These are phyloP conservation scores for Macrophya alboannulata DNA, from an alignment of 2,888 invertebrate species.

Conservation along the genomic window DNA sequence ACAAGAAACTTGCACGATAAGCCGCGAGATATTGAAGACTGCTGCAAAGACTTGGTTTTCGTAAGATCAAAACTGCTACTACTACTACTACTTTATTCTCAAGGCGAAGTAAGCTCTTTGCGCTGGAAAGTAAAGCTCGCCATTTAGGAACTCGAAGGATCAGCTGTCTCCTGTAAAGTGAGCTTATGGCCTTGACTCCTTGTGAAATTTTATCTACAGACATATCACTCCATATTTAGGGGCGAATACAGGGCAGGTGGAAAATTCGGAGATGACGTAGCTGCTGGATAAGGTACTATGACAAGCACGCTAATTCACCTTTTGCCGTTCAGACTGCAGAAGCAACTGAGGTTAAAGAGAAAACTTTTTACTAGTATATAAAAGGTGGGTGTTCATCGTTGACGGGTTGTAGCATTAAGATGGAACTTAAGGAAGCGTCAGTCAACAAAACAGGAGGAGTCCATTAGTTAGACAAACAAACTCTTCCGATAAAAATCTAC, in stretches of 20 bases:
- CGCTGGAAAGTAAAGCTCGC: not conserved
- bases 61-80: not conserved
- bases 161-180: not conserved
- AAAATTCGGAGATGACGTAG: slow-evolving; percentile 9
- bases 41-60: not conserved
- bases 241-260: slow-evolving; percentile 2
- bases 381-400: slow-evolving; percentile 32
- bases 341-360: not conserved
- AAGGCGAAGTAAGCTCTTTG: not conserved
- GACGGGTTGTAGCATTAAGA: slow-evolving; percentile 43
- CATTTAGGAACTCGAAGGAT: not conserved
- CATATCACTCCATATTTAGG: not conserved
- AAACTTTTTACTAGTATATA: not conserved
- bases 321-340: not conserved
- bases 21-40: not conserved
- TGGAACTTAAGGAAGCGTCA: slow-evolving; percentile 61
- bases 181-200: not conserved
- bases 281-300: not conserved
- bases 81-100: not conserved
- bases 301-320: slow-evolving; percentile 17
- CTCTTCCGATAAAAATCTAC: slow-evolving; percentile 52
- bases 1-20: not conserved
- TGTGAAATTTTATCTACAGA: not conserved
- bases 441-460: slow-evolving; percentile 55
- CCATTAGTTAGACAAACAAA: slow-evolving; percentile 64